A percentile compares a stretch with the other conserved stretches of the same genome.
These are phyloP conservation scores for Colius striatus DNA, from an alignment of 2,113 vertebrate species.

Conservation along the genomic window DNA sequence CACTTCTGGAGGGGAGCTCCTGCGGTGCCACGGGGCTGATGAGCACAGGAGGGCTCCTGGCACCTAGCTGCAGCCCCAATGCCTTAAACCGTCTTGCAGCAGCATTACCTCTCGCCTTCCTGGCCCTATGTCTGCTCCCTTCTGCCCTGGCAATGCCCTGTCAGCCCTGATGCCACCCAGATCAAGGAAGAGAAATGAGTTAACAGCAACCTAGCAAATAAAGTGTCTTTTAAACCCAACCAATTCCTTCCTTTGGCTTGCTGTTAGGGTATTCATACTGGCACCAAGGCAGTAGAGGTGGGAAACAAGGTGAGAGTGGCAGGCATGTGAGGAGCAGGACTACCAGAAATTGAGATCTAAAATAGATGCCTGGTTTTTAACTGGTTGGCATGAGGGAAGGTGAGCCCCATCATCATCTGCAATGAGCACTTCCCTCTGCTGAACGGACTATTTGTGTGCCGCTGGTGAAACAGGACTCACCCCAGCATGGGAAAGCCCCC, in stretches of 20 bases:
- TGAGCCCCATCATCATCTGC: background rate
- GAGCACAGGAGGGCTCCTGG: background rate
- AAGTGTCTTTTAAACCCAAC: rapidly evolving
- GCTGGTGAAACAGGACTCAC: rapidly evolving
- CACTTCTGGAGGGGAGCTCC: background rate
- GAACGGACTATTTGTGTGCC: rapidly evolving
- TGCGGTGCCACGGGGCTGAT: background rate
- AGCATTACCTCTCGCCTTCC: background rate
- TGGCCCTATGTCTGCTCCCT: background rate
- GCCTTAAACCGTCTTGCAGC: background rate
- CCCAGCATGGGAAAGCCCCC: background rate
- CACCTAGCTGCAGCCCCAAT: rapidly evolving
- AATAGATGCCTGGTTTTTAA: background rate
- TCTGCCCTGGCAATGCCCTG: rapidly evolving
- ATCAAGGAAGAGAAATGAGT: rapidly evolving
- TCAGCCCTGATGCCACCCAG: rapidly evolving
- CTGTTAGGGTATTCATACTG: rapidly evolving
- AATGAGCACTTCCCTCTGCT: background rate
- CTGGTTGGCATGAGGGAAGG: background rate
- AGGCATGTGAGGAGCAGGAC: background rate
- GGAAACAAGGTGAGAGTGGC: background rate
- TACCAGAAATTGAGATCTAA: background rate
- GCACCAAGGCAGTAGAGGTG: background rate
- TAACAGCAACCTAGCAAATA: background rate
- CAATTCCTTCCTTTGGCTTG: background rate